Evolutionary conservation across 2,113 vertebrate species (phyloP), one percentile per base, ranked within the genome.

Genomic region (Accipiter cooperii): DNA sequence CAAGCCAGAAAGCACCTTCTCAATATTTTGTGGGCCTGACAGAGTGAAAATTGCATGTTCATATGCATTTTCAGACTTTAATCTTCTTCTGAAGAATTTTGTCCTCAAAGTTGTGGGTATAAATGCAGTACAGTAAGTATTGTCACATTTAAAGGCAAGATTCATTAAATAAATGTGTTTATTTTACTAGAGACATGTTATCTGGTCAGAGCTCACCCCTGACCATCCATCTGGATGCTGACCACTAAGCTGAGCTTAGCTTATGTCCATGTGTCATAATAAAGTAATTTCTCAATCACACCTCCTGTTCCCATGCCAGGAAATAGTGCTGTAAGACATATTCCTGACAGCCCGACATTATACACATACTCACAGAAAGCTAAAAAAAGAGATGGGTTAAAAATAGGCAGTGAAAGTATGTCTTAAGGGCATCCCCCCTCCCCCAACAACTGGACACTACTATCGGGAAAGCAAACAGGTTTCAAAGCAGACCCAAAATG

Each of bases 371-470:
- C 61, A 11, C 2, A 5, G 65, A 64, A 89, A 42, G 65, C 87
- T 76, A 49, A 44, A 38, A 64, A 78, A 57, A 69, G 78, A 47
- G 77, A 93, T 0, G 2, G 17, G 16, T 31, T 94, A 94, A 96
- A 95, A 94, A 96, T 79, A 96, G 84, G 46, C 84, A 42, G 33
- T 47, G 47, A 84, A 91, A 89, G 57, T 9, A 87, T 24, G 22
- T 34, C 80, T 51, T 52, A 42, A 92, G 71, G 51, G 68, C 61
- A 82, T 15, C 13, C 26, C 54, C 13, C 24, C n/a, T 26, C 7
- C 8, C 5, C 14, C 15, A 36, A 7, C 6, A 75, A 24, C 11
- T 25, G 44, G 61, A 66, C 47, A 26, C 38, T 14, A 6, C 38
- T 20, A 7, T 3, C 10, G 21, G 12, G 57, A 87, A 71, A 71